Base-by-base conservation (phyloP, 2,797 vertebrate genomes). In the Cyprinodon diabolis region DNA sequence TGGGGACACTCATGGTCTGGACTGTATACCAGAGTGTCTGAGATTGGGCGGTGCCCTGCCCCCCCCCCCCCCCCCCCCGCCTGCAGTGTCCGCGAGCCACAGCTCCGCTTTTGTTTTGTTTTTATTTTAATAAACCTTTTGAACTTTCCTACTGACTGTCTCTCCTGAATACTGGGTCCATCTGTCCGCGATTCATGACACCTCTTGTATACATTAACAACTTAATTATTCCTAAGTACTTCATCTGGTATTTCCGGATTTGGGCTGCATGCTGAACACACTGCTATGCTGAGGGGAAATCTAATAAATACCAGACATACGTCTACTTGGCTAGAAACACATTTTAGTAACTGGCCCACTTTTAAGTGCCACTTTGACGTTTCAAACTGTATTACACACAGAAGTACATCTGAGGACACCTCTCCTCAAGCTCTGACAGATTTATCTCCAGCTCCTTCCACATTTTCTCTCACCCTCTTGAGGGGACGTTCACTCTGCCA, bases 361-460 rank as follows among this genome's bases (percentile, higher is more conserved):
- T 4, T 48, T 17, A 23, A 60, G n/a, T 54, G 49, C 23, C 60
- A 66, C 25, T 35, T 71, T 2, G 37, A 63, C 57, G 15, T 62
- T 71, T 84, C 30, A 81, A 71, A 54, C 66, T 75, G 12, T 15
- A 52, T 63, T 37, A 68, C 68, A 68, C 13, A 54, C 67, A 84
- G 15, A 49, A 40, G 54, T 6, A 60, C 15, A 69, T 30, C 47
- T 69, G 68, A 66, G 10, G 14, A 48, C 17, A 43, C 14, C 19
- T 74, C 57, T 73, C 72, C 37, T 58, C 4, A 57, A 77, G 73
- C 70, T 58, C 56, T 9, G 45, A 60, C 60, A 72, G 69, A 74
- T 86, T 75, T 25, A 72, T 84, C 69, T 77, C 55, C n/a, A 65
- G 30, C 70, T 73, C 25, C n/a, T 66, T 63, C 40, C 71, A 23